Percentiles rank a stretch among this genome's conserved stretches.
These are phyloP conservation scores for Pyxicephalus adspersus DNA, from an alignment of 2,113 vertebrate genomes.

Conservation along the genomic window DNA sequence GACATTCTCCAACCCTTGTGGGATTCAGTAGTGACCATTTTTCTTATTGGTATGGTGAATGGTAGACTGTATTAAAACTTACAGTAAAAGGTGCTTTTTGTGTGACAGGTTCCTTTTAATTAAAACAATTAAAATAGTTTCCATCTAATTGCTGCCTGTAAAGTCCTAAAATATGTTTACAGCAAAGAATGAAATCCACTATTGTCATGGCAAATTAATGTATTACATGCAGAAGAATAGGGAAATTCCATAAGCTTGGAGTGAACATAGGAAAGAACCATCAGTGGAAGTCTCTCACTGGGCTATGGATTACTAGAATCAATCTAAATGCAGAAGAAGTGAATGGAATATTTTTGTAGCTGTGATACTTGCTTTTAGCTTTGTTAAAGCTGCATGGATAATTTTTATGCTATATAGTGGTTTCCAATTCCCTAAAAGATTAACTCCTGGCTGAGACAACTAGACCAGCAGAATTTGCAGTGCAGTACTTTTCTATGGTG, in stretches of 20 bases:
- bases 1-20: too few relatives aligned
- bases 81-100: too few relatives aligned
- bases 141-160: too few relatives aligned
- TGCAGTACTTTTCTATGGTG: too few relatives aligned
- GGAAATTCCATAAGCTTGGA: constrained; percentile 15
- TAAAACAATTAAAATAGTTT: too few relatives aligned
- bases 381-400: constrained; percentile 5
- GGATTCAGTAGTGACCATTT: too few relatives aligned
- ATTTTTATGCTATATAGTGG: background rate
- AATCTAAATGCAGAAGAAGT: constrained; percentile 25
- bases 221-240: background rate
- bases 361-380: constrained; percentile 20
- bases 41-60: too few relatives aligned
- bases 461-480: background rate
- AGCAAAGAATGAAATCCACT: too few relatives aligned
- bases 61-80: too few relatives aligned
- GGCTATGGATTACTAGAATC: constrained; percentile 26
- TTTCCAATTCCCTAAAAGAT: constrained; percentile 25
- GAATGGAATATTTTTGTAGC: constrained; percentile 32
- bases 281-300: background rate
- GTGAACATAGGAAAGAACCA: background rate
- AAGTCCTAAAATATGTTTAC: too few relatives aligned
- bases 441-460: constrained; percentile 5
- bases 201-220: background rate
- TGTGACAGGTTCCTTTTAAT: too few relatives aligned